Percentiles rank a stretch among this genome's conserved stretches.
phyloP scores from a whole-genome alignment of 2,888 invertebrate genomes.

The Cybosia mesomella region DNA sequence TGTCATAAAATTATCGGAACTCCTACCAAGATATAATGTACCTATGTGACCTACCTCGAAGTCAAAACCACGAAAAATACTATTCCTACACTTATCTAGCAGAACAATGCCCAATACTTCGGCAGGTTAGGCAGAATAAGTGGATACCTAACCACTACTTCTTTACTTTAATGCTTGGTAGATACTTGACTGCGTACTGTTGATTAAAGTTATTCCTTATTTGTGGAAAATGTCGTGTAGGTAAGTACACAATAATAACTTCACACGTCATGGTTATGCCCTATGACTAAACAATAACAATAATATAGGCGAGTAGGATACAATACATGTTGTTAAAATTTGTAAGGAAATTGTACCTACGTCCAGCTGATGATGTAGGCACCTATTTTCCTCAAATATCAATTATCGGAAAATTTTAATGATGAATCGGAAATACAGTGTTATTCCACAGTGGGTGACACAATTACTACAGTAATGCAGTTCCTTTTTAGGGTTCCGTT shows the following conservation, averaged over 20 bases:
- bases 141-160: neutral
- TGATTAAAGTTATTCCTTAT: slow-evolving; percentile 5
- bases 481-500: no score
- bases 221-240: slow-evolving; percentile 1
- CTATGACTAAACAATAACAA: slow-evolving; percentile 8
- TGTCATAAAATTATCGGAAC: no score
- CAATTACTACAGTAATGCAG: no score
- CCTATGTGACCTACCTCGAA: no score
- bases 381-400: slow-evolving; percentile 8
- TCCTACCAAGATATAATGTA: no score
- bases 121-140: no score
- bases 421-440: neutral
- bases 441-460: neutral
- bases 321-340: neutral
- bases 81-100: no score
- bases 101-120: no score
- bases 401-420: neutral
- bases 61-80: no score
- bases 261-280: slow-evolving; percentile 15
- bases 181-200: neutral
- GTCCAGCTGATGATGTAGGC: slow-evolving; percentile 11
- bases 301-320: neutral
- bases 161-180: neutral
- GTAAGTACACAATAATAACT: neutral
- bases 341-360: neutral